Evolutionary conservation across 2,888 invertebrate species (phyloP), one percentile per base, ranked within the genome.

Genomic region (Drosophila anomelani): DNA sequence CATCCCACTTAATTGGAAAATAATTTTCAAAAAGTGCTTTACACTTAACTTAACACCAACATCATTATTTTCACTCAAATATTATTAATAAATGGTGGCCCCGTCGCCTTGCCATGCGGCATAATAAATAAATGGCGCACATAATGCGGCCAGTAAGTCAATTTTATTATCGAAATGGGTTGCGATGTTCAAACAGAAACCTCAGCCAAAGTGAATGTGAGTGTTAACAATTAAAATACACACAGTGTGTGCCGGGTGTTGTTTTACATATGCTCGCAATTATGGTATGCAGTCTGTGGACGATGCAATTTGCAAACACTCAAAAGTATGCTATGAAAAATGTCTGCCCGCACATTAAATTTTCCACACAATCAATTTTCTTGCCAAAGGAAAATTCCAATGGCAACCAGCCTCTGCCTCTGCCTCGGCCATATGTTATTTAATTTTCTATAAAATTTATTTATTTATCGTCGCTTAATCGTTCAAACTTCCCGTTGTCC

Each of bases 281-380:
- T 75, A 74, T 26, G 26, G 26, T 26, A 26, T 71, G 44, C 57
- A 59, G 73, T 34, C 15, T 62, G 72, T 46, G 72, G 51, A 43
- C 53, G 38, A 20, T 44, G 64, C 71, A 78, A 88, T 88, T 84
- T 86, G 77, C 82, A 74, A 80, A 75, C 87, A 64, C 89, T 85
- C 78, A 74, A 87, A 85, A 85, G 81, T 89, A 77, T 77, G 85
- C 85, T 75, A 80, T 85, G 79, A 79, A 81, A 86, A 80, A 84
- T 84, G 76, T 63, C 71, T 67, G 74, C 64, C 59, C 51, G 68
- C 47, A 63, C 77, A 77, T 78, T 76, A 75, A 83, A 84, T 86
- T 84, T 81, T 88, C 81, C 85, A 85, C 85, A 75, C 81, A 86
- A 83, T 83, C 73, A 86, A 85, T 88, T 88, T 73, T 66, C 73